Conservation (phyloP, 2,797 vertebrate genomes). For the Alectoris magna region DNA sequence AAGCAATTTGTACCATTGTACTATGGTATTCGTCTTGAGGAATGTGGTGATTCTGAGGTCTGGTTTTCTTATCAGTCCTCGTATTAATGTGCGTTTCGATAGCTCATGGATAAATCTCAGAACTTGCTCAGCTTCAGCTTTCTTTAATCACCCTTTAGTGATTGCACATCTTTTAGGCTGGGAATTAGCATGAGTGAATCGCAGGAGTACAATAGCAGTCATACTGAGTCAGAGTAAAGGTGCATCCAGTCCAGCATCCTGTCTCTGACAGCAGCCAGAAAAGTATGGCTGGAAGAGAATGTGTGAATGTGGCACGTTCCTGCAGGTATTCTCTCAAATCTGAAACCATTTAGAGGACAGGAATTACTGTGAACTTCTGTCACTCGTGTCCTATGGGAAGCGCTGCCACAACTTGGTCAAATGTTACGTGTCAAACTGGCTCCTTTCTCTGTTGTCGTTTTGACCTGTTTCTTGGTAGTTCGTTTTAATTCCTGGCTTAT, state of each 20-base stretch:
- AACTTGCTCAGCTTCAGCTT: not conserved
- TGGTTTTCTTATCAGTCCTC: not conserved
- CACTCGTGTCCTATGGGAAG: rapidly evolving
- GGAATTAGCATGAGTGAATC: not conserved
- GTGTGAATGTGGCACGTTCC: not conserved
- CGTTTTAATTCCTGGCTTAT: not conserved
- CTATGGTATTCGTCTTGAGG: not conserved
- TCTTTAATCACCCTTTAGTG: not conserved
- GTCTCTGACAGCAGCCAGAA: not conserved
- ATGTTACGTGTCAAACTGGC: rapidly evolving
- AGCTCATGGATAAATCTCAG: not conserved
- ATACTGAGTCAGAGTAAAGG: not conserved
- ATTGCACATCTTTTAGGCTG: not conserved
- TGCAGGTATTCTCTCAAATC: not conserved
- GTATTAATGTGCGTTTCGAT: not conserved
- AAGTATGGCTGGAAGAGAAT: not conserved
- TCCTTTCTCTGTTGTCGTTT: not conserved
- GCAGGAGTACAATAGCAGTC: not conserved
- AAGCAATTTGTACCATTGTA: not conserved
- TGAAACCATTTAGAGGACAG: not conserved
- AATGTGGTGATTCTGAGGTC: not conserved
- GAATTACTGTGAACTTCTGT: not conserved
- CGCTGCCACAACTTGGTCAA: not conserved
- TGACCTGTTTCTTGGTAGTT: not conserved
- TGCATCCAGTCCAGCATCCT: not conserved